A percentile compares a stretch with the other conserved stretches of the same genome.
These are phyloP conservation scores for Cactoblastis cactorum DNA, from an alignment of 2,888 invertebrate genomes.

Conservation along the genomic window DNA sequence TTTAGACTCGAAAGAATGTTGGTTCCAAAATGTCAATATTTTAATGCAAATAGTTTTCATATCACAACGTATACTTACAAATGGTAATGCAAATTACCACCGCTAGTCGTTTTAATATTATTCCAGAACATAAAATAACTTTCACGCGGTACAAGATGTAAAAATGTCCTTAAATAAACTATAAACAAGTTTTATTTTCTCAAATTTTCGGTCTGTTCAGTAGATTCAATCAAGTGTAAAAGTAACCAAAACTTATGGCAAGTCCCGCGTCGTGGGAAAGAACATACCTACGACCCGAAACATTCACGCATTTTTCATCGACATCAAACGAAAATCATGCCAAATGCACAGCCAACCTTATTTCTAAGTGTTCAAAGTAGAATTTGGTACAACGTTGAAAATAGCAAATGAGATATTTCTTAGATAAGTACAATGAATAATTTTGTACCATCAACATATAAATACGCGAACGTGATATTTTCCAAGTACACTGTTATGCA, in stretches of 20 bases:
- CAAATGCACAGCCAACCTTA: neutral
- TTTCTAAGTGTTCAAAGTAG: neutral
- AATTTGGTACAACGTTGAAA: neutral
- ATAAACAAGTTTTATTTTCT: too few relatives aligned
- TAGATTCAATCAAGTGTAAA: neutral
- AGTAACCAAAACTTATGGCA: neutral
- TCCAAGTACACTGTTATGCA: neutral
- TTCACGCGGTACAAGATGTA: too few relatives aligned
- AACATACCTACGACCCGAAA: constrained; percentile 1
- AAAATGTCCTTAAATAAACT: too few relatives aligned
- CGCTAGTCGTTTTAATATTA: too few relatives aligned
- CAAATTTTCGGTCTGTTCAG: too few relatives aligned
- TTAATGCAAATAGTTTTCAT: too few relatives aligned
- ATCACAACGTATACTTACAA: too few relatives aligned
- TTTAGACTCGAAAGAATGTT: too few relatives aligned
- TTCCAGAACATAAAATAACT: too few relatives aligned
- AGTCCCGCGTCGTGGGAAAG: neutral
- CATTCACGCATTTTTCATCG: constrained; percentile 1
- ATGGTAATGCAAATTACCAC: too few relatives aligned
- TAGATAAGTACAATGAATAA: constrained; percentile 8
- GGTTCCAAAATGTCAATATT: too few relatives aligned
- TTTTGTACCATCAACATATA: constrained; percentile 5
- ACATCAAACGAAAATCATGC: neutral
- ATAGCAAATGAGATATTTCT: constrained; percentile 9
- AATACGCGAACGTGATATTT: neutral